Base-by-base conservation (phyloP, 2,888 invertebrate species). In the Drosophila sordidapex region DNA sequence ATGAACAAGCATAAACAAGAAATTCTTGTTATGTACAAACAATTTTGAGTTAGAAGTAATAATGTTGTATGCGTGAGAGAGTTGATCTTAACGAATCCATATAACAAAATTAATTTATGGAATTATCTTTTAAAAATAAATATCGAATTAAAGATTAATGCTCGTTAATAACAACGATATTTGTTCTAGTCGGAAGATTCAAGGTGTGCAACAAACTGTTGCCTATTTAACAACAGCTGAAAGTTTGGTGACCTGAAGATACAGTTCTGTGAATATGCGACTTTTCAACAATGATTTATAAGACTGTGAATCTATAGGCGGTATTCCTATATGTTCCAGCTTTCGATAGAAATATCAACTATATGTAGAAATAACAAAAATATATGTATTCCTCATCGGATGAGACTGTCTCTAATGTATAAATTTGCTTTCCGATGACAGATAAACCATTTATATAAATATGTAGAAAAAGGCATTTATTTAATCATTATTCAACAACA, bases 401-500 rank as follows among this genome's bases (percentile, higher is more conserved):
- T 51, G 18, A 51, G 31, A n/a, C 2, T n/a, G n/a, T n/a, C n/a
- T n/a, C 11, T 31, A n/a, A 2, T 13, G 21, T 4, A 15, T 21
- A 6, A 27, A 7, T n/a, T 38, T 6, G n/a, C n/a, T 38, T n/a
- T n/a, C 1, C 13, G 10, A 40, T 29, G 4, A 56, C 2, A 40
- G 2, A 21, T 13, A 29, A 43, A 2, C 3, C 21, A 15, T 31
- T 8, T 36, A 5, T 0, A 51, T 62, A 89, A 46, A 74, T 75
- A 74, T 76, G 60, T 80, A 78, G 67, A 62, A 70, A 68, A 80
- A 38, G 58, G 67, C 62, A 73, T 89, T 89, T 90, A 90, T 87
- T 87, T 90, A 85, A 58, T 77, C 77, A 85, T 81, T 89, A 82
- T 81, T 86, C 81, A 87, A 90, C 87, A 91, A 86, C 75, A 81